These are phyloP conservation scores for Notamacropus eugenii DNA, from an alignment of 2,797 vertebrate species.

Conservation along the genomic window DNA sequence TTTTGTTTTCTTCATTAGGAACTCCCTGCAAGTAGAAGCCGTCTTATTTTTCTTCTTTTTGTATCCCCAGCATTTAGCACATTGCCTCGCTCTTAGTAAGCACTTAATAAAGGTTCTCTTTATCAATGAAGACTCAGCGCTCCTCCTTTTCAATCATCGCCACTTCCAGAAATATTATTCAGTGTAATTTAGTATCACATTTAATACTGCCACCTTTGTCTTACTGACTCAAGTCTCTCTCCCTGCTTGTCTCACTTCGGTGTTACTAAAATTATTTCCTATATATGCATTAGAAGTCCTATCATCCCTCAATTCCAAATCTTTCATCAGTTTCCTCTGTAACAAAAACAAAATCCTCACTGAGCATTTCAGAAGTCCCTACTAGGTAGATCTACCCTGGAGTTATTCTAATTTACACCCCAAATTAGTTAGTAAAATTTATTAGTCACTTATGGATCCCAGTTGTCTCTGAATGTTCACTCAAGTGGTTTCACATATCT, in stretches of 20 bases:
- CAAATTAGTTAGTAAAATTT: background rate
- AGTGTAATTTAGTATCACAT: background rate
- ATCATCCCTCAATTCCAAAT: background rate
- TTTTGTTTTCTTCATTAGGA: background rate
- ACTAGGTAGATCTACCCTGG: background rate
- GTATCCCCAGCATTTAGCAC: background rate
- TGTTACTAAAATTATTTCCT: constrained; percentile 2
- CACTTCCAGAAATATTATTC: background rate
- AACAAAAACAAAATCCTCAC: constrained; percentile 2
- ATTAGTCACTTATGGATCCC: background rate
- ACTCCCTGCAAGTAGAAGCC: background rate
- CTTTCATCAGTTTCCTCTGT: background rate
- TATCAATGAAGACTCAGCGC: background rate
- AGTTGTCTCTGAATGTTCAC: background rate
- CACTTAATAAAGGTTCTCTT: background rate
- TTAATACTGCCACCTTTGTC: background rate
- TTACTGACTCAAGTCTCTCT: constrained; percentile 11
- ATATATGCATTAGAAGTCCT: background rate
- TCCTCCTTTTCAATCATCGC: background rate
- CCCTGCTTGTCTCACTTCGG: background rate
- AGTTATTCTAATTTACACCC: background rate
- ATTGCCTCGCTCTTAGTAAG: background rate
- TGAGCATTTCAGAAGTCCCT: background rate
- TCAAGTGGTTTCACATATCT: background rate
- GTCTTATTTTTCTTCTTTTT: too few relatives aligned